A percentile compares a stretch with the other conserved stretches of the same genome.
Conservation (phyloP, 2,113 vertebrate species). For the Heterochromis multidens region DNA sequence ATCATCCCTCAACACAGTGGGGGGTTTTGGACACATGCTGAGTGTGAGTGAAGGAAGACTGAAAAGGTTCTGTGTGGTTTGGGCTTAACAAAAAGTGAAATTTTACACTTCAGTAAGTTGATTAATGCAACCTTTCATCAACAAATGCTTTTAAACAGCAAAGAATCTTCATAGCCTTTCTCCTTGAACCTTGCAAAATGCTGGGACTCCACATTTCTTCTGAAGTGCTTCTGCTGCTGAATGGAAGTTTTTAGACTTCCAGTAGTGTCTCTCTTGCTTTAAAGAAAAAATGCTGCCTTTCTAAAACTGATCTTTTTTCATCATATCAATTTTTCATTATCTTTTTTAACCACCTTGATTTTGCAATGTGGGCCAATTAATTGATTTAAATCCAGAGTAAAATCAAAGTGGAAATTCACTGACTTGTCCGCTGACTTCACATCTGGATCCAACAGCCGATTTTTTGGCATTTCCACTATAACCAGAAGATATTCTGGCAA, state of each 20-base stretch:
- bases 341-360: background rate
- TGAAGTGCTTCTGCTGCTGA: background rate
- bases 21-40: background rate
- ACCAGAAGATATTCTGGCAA: background rate
- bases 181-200: background rate
- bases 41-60: background rate
- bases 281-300: background rate
- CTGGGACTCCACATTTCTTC: background rate
- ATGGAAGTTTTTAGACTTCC: background rate
- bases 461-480: background rate
- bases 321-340: background rate
- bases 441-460: background rate
- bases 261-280: background rate
- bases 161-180: background rate
- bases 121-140: background rate
- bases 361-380: background rate
- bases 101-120: conserved; percentile 33
- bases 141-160: background rate
- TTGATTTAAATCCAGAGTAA: background rate
- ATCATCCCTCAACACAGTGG: background rate
- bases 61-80: background rate
- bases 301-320: background rate
- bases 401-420: background rate
- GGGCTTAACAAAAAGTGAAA: conserved; percentile 11
- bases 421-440: background rate